Conservation (phyloP, 2,888 invertebrate genomes). For the Apodemia hepburni region DNA sequence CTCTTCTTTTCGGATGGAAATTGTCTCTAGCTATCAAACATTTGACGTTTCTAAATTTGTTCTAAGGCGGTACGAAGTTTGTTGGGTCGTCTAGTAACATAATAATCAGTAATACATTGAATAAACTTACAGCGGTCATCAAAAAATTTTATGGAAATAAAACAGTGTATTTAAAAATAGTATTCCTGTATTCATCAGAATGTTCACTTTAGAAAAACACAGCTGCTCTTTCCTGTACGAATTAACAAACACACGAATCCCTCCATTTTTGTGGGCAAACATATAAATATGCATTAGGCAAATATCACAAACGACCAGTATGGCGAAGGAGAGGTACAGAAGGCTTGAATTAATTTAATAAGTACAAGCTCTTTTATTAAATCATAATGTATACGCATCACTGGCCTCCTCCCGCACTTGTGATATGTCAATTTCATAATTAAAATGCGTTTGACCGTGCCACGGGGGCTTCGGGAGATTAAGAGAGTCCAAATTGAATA, state of each 20-base stretch:
- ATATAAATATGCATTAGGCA: constrained; percentile 75
- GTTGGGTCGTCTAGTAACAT: too few species aligned
- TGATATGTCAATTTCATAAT: constrained; percentile 79
- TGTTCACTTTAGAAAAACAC: constrained; percentile 23
- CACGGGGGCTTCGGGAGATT: constrained; percentile 57
- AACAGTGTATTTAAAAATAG: neutral
- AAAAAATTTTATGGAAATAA: neutral
- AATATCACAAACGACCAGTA: constrained; percentile 58
- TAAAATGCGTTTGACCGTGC: constrained; percentile 77
- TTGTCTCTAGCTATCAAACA: too few species aligned
- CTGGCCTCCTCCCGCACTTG: constrained; percentile 43
- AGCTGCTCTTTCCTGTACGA: constrained; percentile 39
- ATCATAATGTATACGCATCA: constrained; percentile 61
- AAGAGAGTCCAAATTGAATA: constrained; percentile 64
- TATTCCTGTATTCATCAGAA: neutral
- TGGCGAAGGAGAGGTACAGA: constrained; percentile 49
- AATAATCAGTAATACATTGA: too few species aligned
- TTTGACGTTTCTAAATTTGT: too few species aligned
- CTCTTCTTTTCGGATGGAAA: too few species aligned
- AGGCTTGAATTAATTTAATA: constrained; percentile 63
- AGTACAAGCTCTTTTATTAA: constrained; percentile 75
- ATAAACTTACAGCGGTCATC: too few species aligned
- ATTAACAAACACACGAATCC: constrained; percentile 54
- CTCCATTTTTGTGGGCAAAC: constrained; percentile 59
- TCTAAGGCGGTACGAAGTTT: too few species aligned